Evolutionary conservation across 2,797 vertebrate genomes (phyloP).

Genomic region (Discoglossus pictus): DNA sequence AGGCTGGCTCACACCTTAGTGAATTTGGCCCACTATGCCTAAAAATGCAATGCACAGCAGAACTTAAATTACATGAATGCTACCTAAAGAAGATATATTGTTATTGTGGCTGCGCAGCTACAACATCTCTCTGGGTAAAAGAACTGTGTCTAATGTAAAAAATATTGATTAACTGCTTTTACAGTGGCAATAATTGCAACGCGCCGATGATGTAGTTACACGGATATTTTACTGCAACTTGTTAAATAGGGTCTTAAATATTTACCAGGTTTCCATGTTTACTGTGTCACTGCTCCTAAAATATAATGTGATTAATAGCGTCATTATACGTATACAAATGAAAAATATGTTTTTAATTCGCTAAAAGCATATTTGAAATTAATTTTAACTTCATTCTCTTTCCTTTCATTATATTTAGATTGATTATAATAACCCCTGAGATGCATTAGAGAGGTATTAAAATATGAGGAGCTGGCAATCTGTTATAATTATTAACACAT

Average conservation of each 20-base stretch:
- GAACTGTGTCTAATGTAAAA: too few relatives aligned
- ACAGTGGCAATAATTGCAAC: neutral
- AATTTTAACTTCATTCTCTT: constrained; percentile 32
- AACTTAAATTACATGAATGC: too few relatives aligned
- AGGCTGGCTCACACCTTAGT: too few relatives aligned
- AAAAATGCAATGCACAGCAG: too few relatives aligned
- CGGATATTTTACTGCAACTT: neutral
- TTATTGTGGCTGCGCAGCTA: too few relatives aligned
- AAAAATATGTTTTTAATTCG: constrained; percentile 25
- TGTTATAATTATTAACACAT: too few relatives aligned
- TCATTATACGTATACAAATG: constrained; percentile 30
- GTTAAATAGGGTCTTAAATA: constrained; percentile 10
- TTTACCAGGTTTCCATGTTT: neutral
- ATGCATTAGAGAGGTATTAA: constrained; percentile 38
- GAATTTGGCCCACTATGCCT: too few relatives aligned
- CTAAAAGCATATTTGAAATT: constrained; percentile 38
- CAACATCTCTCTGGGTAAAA: too few relatives aligned
- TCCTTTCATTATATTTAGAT: constrained; percentile 35
- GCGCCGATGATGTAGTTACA: neutral
- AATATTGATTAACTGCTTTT: too few relatives aligned
- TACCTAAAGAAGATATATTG: too few relatives aligned
- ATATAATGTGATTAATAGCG: constrained; percentile 24
- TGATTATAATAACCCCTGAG: constrained; percentile 30
- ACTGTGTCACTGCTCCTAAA: neutral
- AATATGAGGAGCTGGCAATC: constrained; percentile 11